phyloP scores from a whole-genome alignment of 1,140 invertebrate species.

The Pissodes strobi region DNA sequence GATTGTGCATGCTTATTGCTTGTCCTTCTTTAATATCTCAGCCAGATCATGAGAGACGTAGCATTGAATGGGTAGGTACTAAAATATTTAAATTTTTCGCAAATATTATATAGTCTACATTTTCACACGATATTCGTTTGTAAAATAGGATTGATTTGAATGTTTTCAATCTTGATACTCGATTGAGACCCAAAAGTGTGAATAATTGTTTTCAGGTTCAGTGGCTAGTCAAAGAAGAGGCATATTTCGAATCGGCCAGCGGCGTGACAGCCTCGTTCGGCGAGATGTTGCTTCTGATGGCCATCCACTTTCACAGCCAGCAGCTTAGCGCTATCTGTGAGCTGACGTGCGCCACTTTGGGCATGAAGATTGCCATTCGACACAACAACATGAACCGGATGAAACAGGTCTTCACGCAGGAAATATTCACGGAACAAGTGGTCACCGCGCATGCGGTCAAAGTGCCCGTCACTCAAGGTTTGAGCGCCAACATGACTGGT shows the following conservation, averaged over 20 bases:
- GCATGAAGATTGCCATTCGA: conserved; percentile 92
- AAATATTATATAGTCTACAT: not conserved
- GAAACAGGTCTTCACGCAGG: conserved; percentile 94
- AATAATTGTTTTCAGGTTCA: conserved; percentile 70
- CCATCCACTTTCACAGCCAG: conserved; percentile 95
- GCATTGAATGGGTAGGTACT: conserved; percentile 81
- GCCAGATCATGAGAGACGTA: conserved; percentile 81
- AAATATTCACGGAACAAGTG: conserved; percentile 97
- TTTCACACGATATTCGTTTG: no score
- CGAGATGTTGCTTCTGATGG: conserved; percentile 95
- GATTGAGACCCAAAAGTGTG: no score
- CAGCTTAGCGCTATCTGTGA: conserved; percentile 91
- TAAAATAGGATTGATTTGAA: no score
- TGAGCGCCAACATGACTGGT: conserved; percentile 84
- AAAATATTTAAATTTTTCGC: no score
- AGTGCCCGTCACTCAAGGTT: conserved; percentile 88
- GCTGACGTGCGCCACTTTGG: conserved; percentile 89
- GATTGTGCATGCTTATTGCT: conserved; percentile 92
- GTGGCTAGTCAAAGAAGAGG: conserved; percentile 89
- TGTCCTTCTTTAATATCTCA: conserved; percentile 84
- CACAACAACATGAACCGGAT: conserved; percentile 89
- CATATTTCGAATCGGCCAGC: conserved; percentile 79
- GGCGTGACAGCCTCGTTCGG: conserved; percentile 85
- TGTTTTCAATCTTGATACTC: no score
- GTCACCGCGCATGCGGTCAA: conserved; percentile 94